These are phyloP conservation scores for Indicator maculatus DNA, from an alignment of 2,113 vertebrate genomes.

Conservation along the genomic window DNA sequence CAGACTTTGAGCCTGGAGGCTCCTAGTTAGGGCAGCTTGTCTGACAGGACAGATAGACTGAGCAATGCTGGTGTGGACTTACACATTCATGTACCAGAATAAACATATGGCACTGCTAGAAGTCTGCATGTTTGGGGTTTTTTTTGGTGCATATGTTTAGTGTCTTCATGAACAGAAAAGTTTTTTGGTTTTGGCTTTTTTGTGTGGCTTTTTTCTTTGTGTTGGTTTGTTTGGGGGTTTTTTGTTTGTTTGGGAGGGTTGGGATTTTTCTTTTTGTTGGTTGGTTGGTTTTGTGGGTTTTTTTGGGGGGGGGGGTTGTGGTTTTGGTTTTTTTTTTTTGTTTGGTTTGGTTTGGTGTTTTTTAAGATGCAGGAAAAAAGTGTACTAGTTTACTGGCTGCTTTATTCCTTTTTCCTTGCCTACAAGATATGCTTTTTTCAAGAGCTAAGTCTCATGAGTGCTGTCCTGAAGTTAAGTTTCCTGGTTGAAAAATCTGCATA, in stretches of 20 bases:
- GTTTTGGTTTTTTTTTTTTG: too few species aligned
- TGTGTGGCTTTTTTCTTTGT: too few species aligned
- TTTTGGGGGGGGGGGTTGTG: too few species aligned
- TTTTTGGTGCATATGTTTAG: not conserved
- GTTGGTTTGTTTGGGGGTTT: too few species aligned
- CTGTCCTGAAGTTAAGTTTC: slow-evolving; percentile 48
- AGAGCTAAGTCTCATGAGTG: not conserved
- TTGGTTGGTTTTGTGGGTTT: too few species aligned
- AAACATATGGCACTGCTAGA: not conserved
- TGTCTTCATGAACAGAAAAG: not conserved
- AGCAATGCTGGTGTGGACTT: not conserved
- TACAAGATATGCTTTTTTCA: not conserved
- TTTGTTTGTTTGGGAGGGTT: too few species aligned
- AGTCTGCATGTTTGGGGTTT: not conserved
- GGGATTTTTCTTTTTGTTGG: too few species aligned
- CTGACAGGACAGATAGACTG: not conserved
- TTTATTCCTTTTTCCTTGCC: not conserved
- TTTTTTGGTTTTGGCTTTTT: too few species aligned
- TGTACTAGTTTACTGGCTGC: not conserved
- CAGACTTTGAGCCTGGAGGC: not conserved
- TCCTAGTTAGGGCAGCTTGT: slow-evolving; percentile 8
- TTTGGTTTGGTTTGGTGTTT: not conserved
- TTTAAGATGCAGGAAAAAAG: not conserved
- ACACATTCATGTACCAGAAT: not conserved
- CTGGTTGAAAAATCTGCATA: slow-evolving; percentile 67